Conservation (phyloP, 2,113 vertebrate genomes). For the Nematolebias whitei region DNA sequence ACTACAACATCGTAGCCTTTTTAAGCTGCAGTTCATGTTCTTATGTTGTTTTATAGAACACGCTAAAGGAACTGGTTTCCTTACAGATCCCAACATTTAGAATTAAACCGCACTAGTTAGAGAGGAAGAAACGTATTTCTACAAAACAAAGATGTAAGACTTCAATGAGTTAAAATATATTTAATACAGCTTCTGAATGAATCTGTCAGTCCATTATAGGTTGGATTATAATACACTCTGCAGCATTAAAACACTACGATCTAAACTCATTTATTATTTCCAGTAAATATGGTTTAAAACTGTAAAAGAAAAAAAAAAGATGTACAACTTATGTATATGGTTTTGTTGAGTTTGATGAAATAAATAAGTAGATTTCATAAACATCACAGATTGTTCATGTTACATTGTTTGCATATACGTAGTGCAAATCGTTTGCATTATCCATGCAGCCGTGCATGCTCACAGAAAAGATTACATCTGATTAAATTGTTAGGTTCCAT, state of each 20-base stretch:
- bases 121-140: slow-evolving; percentile 25
- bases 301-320: slow-evolving; percentile 11
- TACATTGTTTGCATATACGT: slow-evolving; percentile 28
- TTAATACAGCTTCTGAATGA: slow-evolving; percentile 8
- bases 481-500: slow-evolving; percentile 16
- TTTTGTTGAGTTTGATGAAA: background rate
- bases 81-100: background rate
- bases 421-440: slow-evolving; percentile 38
- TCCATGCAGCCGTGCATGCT: slow-evolving; percentile 63
- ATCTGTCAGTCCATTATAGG: background rate
- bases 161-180: slow-evolving; percentile 14
- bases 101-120: slow-evolving; percentile 23
- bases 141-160: slow-evolving; percentile 18
- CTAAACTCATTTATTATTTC: background rate
- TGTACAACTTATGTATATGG: too few species aligned
- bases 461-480: slow-evolving; percentile 34
- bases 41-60: too few species aligned
- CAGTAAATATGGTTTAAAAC: slow-evolving; percentile 9
- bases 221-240: too few species aligned
- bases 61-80: background rate
- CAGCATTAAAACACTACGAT: background rate
- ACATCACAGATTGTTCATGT: slow-evolving; percentile 22
- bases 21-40: background rate
- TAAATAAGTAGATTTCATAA: background rate
- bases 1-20: background rate